A percentile compares a stretch with the other conserved stretches of the same genome.
These are phyloP conservation scores for Nycticryphes semicollaris DNA, from an alignment of 2,113 vertebrate species.

Conservation along the genomic window DNA sequence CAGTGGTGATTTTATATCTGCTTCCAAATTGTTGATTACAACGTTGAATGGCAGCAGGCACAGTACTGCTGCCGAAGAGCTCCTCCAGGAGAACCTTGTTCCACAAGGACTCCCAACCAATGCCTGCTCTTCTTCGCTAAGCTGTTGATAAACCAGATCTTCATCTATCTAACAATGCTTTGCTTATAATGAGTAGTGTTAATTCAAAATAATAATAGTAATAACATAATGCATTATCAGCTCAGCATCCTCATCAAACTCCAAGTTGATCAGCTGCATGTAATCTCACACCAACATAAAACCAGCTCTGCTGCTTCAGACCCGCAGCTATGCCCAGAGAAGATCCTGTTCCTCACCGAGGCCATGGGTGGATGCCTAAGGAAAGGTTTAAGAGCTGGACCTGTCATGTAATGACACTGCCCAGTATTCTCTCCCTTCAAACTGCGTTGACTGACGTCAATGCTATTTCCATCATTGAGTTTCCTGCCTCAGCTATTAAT, in stretches of 20 bases:
- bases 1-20: slow-evolving; percentile 43
- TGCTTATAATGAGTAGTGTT: background rate
- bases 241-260: background rate
- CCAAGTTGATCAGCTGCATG: background rate
- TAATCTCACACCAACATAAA: background rate
- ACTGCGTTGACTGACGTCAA: background rate
- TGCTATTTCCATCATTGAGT: slow-evolving; percentile 12
- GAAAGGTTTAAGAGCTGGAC: background rate
- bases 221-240: background rate
- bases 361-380: background rate
- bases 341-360: background rate
- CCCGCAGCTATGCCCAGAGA: background rate
- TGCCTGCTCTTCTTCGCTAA: background rate
- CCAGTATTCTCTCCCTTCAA: background rate
- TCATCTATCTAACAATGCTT: background rate
- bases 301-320: background rate
- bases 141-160: background rate
- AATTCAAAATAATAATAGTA: background rate
- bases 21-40: slow-evolving; percentile 20
- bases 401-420: background rate
- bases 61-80: background rate
- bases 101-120: background rate
- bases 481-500: slow-evolving; percentile 32
- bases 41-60: background rate
- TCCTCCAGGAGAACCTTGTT: background rate